Conservation (phyloP, 1,140 invertebrate genomes). For the Trinorchestia longiramus region DNA sequence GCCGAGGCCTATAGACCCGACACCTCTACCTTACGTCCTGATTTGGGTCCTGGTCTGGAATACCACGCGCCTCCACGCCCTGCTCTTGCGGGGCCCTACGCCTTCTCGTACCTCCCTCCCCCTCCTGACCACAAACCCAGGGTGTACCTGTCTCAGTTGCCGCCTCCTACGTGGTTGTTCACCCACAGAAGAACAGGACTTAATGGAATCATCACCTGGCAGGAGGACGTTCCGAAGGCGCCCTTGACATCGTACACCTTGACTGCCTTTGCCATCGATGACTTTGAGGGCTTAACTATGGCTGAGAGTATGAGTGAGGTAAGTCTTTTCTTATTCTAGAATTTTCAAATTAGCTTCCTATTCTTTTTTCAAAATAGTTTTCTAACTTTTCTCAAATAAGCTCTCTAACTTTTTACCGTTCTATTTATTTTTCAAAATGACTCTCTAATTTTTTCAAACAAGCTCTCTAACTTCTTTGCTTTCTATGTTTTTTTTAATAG, state of each 20-base stretch:
- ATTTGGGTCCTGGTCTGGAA: constrained; percentile 72
- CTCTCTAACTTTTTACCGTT: too few species aligned
- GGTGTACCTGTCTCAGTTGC: constrained; percentile 81
- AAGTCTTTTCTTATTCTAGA: constrained; percentile 34
- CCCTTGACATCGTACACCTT: constrained; percentile 91
- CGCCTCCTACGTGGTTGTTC: constrained; percentile 87
- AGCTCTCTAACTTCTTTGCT: too few species aligned
- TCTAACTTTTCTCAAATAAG: too few species aligned
- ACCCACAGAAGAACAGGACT: constrained; percentile 73
- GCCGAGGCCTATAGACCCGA: constrained; percentile 56
- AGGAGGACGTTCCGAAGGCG: constrained; percentile 82
- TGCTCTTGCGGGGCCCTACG: constrained; percentile 87
- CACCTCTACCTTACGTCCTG: constrained; percentile 72
- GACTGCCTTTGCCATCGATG: constrained; percentile 85
- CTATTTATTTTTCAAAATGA: too few species aligned
- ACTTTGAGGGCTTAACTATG: constrained; percentile 83
- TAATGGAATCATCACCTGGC: constrained; percentile 68
- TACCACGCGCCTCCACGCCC: constrained; percentile 78
- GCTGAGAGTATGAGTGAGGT: constrained; percentile 80
- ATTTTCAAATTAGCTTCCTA: too few species aligned
- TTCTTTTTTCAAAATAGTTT: too few species aligned
- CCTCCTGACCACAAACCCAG: constrained; percentile 81
- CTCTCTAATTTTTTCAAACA: too few species aligned
- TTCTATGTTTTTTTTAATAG: too few species aligned
- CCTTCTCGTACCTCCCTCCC: constrained; percentile 86